Evolutionary conservation across 1,140 invertebrate genomes (phyloP).

Genomic region (Drosophila repleta): DNA sequence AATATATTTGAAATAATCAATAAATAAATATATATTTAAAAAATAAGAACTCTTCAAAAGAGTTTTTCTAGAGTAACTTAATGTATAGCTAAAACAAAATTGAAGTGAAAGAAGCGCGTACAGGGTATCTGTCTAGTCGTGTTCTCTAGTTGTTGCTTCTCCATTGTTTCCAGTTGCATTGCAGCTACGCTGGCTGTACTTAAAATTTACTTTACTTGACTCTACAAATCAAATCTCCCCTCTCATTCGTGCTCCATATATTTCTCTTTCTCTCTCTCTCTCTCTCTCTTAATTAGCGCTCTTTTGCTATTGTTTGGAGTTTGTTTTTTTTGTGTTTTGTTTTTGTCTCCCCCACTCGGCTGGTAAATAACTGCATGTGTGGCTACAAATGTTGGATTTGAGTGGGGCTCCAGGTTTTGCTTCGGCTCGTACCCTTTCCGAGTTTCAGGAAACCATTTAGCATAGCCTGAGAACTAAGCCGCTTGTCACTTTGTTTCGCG

Average conservation of each 20-base stretch:
- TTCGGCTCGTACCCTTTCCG: constrained; percentile 6
- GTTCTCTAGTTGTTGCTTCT: constrained; percentile 14
- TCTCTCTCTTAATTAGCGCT: constrained; percentile 62
- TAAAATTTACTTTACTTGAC: constrained; percentile 3
- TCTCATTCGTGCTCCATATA: background rate
- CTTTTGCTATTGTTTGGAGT: constrained; percentile 62
- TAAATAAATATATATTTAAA: no score
- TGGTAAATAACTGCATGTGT: background rate
- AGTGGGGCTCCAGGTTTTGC: constrained; percentile 12
- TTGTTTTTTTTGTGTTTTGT: constrained; percentile 33
- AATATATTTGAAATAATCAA: no score
- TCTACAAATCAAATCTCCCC: constrained; percentile 1
- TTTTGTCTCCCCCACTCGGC: constrained; percentile 7
- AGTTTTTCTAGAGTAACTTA: no score
- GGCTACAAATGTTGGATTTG: constrained; percentile 3
- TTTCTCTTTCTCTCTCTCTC: constrained; percentile 7
- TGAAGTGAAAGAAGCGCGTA: constrained; percentile 5
- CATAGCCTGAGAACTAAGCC: constrained; percentile 77
- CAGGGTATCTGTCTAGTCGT: constrained; percentile 1
- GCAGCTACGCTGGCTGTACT: constrained; percentile 7
- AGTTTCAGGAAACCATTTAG: constrained; percentile 75
- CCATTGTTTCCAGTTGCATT: constrained; percentile 39
- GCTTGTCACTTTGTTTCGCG: constrained; percentile 70
- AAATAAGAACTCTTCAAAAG: no score
- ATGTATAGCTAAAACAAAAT: background rate